Evolutionary conservation across 2,113 vertebrate genomes (phyloP).

Genomic region (Siniperca knerii): DNA sequence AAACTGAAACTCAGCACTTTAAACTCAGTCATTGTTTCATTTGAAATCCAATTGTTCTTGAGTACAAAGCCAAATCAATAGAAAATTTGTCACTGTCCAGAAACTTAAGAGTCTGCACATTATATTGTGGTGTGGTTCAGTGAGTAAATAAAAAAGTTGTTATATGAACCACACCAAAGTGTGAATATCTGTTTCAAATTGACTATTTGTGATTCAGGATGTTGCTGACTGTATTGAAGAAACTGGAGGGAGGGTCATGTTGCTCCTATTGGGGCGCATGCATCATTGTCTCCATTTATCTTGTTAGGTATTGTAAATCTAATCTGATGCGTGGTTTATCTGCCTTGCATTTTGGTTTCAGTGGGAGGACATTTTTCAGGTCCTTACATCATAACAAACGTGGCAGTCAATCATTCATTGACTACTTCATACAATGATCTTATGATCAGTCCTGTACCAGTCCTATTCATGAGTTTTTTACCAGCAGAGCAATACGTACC

Average conservation of each 20-base stretch:
- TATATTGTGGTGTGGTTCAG: background rate
- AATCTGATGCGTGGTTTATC: constrained; percentile 7
- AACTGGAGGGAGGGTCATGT: background rate
- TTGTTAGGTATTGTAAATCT: constrained; percentile 15
- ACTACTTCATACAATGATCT: background rate
- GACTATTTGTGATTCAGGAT: constrained; percentile 26
- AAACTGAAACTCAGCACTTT: constrained; percentile 42
- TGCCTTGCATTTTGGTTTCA: constrained; percentile 11
- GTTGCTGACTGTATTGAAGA: background rate
- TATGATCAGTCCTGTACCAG: background rate
- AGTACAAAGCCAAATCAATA: constrained; percentile 56
- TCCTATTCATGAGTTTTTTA: background rate
- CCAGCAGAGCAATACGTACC: background rate
- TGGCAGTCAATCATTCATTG: background rate
- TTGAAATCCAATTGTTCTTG: constrained; percentile 44
- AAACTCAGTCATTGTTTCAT: constrained; percentile 30
- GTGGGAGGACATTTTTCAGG: constrained; percentile 1
- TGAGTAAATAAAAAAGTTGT: background rate
- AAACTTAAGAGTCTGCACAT: constrained; percentile 32
- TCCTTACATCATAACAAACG: background rate
- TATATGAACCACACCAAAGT: background rate
- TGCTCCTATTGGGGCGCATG: constrained; percentile 15
- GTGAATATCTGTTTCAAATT: constrained; percentile 10
- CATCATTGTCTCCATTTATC: constrained; percentile 39
- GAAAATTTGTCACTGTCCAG: constrained; percentile 40